These are phyloP conservation scores for Stratiomys singularior DNA, from an alignment of 2,888 invertebrate genomes.

Conservation along the genomic window DNA sequence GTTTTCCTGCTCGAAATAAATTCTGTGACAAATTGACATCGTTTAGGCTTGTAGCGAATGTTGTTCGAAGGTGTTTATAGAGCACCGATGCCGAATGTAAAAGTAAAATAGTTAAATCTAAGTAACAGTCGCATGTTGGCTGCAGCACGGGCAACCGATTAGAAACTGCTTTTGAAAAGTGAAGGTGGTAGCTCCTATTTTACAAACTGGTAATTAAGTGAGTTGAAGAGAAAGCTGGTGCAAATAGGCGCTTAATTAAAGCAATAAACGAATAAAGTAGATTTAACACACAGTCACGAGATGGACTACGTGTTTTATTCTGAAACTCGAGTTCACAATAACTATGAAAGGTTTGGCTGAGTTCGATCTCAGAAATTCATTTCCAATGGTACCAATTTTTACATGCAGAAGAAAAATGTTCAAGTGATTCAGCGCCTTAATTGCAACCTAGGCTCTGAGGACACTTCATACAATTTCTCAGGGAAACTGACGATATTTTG, in stretches of 20 bases:
- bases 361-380: too few species aligned
- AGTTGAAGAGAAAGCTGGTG: conserved; percentile 6
- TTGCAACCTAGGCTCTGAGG: too few species aligned
- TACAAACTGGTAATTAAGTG: conserved; percentile 19
- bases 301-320: too few species aligned
- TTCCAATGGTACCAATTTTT: too few species aligned
- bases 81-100: not conserved
- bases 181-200: conserved; percentile 28
- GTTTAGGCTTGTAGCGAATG: conserved; percentile 12
- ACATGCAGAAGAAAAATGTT: too few species aligned
- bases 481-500: too few species aligned
- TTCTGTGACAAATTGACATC: conserved; percentile 43
- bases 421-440: too few species aligned
- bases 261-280: too few species aligned
- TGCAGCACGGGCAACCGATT: not conserved
- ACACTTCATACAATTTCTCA: too few species aligned
- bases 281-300: too few species aligned
- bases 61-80: not conserved
- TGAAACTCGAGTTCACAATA: too few species aligned
- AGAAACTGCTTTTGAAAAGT: conserved; percentile 21
- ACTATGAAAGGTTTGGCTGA: too few species aligned
- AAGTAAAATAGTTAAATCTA: not conserved
- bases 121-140: not conserved
- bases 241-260: not conserved
- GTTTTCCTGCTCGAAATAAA: conserved; percentile 43